phyloP scores from a whole-genome alignment of 2,888 invertebrate genomes.

The Agrilus cyanescens region DNA sequence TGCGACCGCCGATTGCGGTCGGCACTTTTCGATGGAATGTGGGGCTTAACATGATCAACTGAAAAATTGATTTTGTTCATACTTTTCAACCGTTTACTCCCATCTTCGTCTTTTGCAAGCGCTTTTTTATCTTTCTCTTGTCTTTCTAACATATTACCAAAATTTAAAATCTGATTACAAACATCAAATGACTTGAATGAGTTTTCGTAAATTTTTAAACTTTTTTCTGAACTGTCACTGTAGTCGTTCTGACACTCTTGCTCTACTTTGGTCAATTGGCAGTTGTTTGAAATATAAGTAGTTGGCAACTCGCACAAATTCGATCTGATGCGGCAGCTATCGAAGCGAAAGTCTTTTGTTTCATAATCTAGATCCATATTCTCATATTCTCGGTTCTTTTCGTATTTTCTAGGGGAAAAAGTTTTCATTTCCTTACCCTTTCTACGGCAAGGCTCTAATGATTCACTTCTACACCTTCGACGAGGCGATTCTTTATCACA shows the following conservation, averaged over 20 bases:
- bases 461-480: conserved; percentile 31
- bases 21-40: neutral
- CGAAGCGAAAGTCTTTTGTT: conserved; percentile 19
- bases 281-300: conserved; percentile 33
- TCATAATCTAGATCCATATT: conserved; percentile 32
- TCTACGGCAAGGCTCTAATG: conserved; percentile 26
- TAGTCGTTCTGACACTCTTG: conserved; percentile 15
- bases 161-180: conserved; percentile 12
- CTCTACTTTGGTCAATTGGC: conserved; percentile 21
- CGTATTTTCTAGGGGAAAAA: conserved; percentile 26
- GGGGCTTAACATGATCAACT: neutral
- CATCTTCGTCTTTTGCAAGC: conserved; percentile 9
- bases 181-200: conserved; percentile 13
- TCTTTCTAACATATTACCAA: conserved; percentile 14
- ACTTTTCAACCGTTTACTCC: conserved; percentile 3
- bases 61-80: neutral
- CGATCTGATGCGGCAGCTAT: conserved; percentile 25
- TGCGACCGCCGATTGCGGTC: neutral
- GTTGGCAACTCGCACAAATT: conserved; percentile 33
- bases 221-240: conserved; percentile 22
- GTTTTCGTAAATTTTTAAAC: conserved; percentile 24
- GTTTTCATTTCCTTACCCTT: conserved; percentile 32
- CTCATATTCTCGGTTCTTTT: conserved; percentile 28
- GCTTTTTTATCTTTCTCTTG: conserved; percentile 11
- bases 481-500: conserved; percentile 31